phyloP scores from a whole-genome alignment of 2,888 invertebrate genomes.

The Steinernema carpocapsae region DNA sequence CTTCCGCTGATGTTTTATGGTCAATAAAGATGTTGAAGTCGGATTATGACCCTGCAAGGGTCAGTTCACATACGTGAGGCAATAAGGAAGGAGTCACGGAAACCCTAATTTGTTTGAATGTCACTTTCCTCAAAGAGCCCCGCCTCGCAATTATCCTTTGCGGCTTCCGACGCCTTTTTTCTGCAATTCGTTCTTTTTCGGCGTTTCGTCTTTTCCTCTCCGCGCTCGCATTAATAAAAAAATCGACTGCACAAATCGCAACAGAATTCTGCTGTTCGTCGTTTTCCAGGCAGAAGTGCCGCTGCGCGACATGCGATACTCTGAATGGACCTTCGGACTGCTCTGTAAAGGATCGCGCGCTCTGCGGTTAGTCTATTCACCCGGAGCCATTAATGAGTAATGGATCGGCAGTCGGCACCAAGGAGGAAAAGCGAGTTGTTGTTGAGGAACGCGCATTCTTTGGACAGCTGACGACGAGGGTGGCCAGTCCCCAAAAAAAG shows the following conservation, averaged over 20 bases:
- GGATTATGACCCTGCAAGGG: no score
- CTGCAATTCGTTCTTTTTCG: background rate
- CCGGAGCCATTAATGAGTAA: slow-evolving; percentile 23
- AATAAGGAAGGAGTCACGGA: no score
- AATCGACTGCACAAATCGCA: background rate
- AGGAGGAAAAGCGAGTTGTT: background rate
- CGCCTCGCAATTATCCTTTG: background rate
- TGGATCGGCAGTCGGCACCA: slow-evolving; percentile 4
- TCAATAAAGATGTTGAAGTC: no score
- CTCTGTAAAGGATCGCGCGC: background rate
- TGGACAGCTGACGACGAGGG: slow-evolving; percentile 17
- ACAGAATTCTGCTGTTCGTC: background rate
- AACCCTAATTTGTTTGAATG: no score
- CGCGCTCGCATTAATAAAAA: background rate
- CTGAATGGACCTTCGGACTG: background rate
- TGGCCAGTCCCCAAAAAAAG: slow-evolving; percentile 1
- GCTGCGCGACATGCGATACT: background rate
- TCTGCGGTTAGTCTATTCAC: background rate
- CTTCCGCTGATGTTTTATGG: background rate
- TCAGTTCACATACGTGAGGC: no score
- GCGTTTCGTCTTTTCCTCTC: background rate
- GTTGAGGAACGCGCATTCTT: slow-evolving; percentile 6
- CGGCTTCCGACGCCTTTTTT: background rate
- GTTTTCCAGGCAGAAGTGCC: background rate
- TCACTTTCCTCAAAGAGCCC: background rate